Percentiles rank a stretch among this genome's conserved stretches.
These are phyloP conservation scores for Lerema accius DNA, from an alignment of 1,140 invertebrate species.

Conservation along the genomic window DNA sequence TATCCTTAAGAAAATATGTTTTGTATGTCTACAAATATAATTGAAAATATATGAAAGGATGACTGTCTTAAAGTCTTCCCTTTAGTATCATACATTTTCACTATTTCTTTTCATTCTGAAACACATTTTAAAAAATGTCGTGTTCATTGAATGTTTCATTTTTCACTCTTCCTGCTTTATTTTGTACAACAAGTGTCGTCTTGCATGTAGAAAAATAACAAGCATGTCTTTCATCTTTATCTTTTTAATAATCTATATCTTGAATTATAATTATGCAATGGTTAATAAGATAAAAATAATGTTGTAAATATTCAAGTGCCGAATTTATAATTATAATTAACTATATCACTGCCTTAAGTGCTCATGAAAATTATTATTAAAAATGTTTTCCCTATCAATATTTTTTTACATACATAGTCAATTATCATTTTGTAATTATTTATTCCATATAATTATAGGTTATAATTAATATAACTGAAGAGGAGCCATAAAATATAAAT, in stretches of 20 bases:
- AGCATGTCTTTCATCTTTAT: not conserved
- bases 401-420: slow-evolving; percentile 33
- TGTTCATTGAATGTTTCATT: slow-evolving; percentile 19
- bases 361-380: slow-evolving; percentile 41
- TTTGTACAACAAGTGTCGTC: slow-evolving; percentile 12
- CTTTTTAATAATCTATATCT: not conserved
- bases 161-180: slow-evolving; percentile 16
- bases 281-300: slow-evolving; percentile 8
- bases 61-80: too few species aligned
- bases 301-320: slow-evolving; percentile 38
- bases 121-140: slow-evolving; percentile 17
- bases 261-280: slow-evolving; percentile 1
- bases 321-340: slow-evolving; percentile 33
- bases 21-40: too few species aligned
- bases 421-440: slow-evolving; percentile 31
- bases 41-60: too few species aligned
- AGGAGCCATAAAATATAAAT: slow-evolving; percentile 73
- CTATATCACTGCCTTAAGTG: slow-evolving; percentile 57
- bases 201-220: slow-evolving; percentile 17
- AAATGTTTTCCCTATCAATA: slow-evolving; percentile 12
- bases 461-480: slow-evolving; percentile 36
- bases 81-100: slow-evolving; percentile 8
- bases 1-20: not conserved
- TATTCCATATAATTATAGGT: slow-evolving; percentile 35
- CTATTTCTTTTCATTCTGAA: slow-evolving; percentile 15